Evolutionary conservation across 2,113 vertebrate genomes (phyloP).

Genomic region (Tupaia chinensis): DNA sequence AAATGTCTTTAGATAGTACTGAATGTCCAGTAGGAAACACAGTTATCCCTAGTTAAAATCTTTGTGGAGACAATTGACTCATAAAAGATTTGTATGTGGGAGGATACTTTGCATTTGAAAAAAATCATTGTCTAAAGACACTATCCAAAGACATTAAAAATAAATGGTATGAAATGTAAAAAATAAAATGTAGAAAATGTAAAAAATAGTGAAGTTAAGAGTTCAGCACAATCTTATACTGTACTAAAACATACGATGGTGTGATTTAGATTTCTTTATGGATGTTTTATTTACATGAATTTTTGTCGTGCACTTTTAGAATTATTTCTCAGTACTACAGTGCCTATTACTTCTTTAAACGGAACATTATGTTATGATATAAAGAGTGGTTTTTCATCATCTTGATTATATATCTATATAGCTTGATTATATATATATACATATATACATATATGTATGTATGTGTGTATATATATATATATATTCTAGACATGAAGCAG

Average conservation of each 20-base stretch:
- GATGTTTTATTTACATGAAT: conserved; percentile 61
- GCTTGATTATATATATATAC: too few relatives aligned
- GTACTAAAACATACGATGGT: not conserved
- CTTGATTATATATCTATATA: too few relatives aligned
- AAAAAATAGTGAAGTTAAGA: not conserved
- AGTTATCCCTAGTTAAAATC: not conserved
- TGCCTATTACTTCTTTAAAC: conserved; percentile 57
- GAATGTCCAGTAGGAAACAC: not conserved
- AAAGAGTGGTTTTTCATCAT: conserved; percentile 55
- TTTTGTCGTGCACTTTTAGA: conserved; percentile 55
- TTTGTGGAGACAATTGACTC: not conserved
- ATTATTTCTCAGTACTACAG: conserved; percentile 3
- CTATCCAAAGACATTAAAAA: not conserved
- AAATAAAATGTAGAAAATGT: too few relatives aligned
- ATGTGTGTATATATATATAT: not conserved
- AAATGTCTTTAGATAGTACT: not conserved
- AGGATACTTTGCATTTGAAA: conserved; percentile 25
- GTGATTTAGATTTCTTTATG: conserved; percentile 51
- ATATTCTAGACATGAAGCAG: conserved; percentile 32
- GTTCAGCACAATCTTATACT: not conserved
- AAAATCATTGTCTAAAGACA: not conserved
- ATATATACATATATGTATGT: too few relatives aligned
- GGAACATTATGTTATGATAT: conserved; percentile 26
- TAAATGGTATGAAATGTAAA: too few relatives aligned
- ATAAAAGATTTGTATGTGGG: not conserved